phyloP scores from a whole-genome alignment of 2,888 invertebrate genomes.

The Drosophila rellima region DNA sequence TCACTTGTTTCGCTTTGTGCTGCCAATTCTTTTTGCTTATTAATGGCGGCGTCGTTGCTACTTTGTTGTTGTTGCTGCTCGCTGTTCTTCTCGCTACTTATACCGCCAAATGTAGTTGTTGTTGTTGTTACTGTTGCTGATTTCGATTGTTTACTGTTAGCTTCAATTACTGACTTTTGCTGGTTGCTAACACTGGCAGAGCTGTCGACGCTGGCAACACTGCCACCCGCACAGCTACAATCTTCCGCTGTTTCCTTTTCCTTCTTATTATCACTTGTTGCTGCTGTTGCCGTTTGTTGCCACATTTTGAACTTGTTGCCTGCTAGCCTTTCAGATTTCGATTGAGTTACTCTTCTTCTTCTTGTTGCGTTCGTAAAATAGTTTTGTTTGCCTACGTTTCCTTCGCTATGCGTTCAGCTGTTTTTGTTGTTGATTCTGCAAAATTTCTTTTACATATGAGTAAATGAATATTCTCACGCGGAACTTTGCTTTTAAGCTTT shows the following conservation, averaged over 20 bases:
- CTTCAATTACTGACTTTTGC: constrained; percentile 51
- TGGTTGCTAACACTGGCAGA: constrained; percentile 72
- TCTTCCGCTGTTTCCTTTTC: constrained; percentile 71
- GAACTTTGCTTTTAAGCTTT: constrained; percentile 72
- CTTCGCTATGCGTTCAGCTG: constrained; percentile 30
- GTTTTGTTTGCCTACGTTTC: constrained; percentile 17
- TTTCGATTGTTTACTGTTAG: constrained; percentile 62
- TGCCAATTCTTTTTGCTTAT: constrained; percentile 65
- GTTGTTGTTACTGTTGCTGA: constrained; percentile 44
- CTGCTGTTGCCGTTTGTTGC: constrained; percentile 80
- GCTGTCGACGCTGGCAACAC: constrained; percentile 42
- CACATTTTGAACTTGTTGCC: constrained; percentile 82
- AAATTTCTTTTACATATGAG: constrained; percentile 53
- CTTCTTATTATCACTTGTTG: constrained; percentile 80
- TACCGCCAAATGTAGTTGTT: constrained; percentile 65
- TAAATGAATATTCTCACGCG: constrained; percentile 60
- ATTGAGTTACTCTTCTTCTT: constrained; percentile 42
- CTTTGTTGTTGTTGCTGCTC: constrained; percentile 39
- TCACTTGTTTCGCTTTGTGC: constrained; percentile 81
- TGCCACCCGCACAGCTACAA: constrained; percentile 71
- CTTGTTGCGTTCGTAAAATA: constrained; percentile 24
- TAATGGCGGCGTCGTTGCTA: constrained; percentile 60
- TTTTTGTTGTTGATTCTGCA: constrained; percentile 55
- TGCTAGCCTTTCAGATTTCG: constrained; percentile 38
- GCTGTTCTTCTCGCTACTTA: constrained; percentile 61